phyloP scores from a whole-genome alignment of 2,113 vertebrate species.

The Silurus glanis region DNA sequence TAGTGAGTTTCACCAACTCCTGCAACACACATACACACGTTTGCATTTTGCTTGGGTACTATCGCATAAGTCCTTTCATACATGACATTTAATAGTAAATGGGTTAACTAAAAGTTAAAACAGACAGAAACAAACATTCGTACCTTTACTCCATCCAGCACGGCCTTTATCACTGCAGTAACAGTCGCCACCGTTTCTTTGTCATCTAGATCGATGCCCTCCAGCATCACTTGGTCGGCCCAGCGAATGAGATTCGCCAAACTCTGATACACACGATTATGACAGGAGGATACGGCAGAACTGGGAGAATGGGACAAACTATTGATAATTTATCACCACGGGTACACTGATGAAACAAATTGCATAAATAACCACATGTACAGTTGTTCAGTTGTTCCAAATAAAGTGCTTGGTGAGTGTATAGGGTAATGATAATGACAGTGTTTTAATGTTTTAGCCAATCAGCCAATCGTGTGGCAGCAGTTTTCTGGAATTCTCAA shows the following conservation, averaged over 20 bases:
- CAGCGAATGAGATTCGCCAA: constrained; percentile 96
- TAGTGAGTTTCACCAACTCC: constrained; percentile 94
- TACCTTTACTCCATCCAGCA: constrained; percentile 98
- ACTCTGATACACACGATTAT: constrained; percentile 94
- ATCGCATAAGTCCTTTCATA: not conserved
- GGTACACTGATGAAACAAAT: not conserved
- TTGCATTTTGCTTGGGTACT: not conserved
- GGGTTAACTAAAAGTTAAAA: not conserved
- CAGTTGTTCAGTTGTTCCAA: too few relatives aligned
- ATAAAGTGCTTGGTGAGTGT: too few relatives aligned
- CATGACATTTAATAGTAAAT: not conserved
- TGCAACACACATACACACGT: constrained; percentile 56
- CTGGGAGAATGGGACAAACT: constrained; percentile 64
- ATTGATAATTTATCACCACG: not conserved
- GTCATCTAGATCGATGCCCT: constrained; percentile 91
- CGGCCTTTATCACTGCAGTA: constrained; percentile 92
- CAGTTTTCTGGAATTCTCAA: not conserved
- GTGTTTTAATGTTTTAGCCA: not conserved
- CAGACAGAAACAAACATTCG: not conserved
- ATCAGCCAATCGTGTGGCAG: not conserved
- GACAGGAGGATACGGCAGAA: constrained; percentile 92
- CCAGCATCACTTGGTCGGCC: constrained; percentile 98
- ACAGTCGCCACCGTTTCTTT: constrained; percentile 90
- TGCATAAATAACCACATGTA: too few relatives aligned
- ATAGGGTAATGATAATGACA: not conserved